Percentiles rank a stretch among this genome's conserved stretches.
Conservation (phyloP, 2,113 vertebrate species). For the Emydocephalus ijimae region DNA sequence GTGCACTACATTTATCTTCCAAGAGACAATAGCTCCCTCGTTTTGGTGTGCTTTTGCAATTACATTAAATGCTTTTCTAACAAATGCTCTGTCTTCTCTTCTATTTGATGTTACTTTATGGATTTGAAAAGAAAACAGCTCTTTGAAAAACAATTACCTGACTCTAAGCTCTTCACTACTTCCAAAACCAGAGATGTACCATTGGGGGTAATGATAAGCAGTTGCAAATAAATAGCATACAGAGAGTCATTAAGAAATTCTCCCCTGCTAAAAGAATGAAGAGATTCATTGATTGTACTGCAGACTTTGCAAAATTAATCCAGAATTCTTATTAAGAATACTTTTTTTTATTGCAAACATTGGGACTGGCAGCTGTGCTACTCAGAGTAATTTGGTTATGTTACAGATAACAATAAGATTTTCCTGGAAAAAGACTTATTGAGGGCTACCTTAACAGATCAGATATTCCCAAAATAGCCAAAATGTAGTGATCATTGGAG, state of each 20-base stretch:
- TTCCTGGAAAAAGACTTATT: background rate
- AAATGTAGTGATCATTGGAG: background rate
- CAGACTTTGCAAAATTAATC: background rate
- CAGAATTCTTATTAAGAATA: background rate
- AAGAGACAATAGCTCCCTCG: slow-evolving; percentile 6
- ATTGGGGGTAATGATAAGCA: slow-evolving; percentile 9
- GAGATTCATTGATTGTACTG: background rate
- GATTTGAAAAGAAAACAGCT: slow-evolving; percentile 32
- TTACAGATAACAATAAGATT: background rate
- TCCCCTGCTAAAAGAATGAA: background rate
- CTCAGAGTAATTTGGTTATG: background rate
- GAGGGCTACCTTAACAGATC: background rate
- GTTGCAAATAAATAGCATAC: background rate
- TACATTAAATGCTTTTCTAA: slow-evolving; percentile 24
- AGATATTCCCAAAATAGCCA: background rate
- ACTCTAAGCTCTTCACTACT: slow-evolving; percentile 9
- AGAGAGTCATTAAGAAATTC: background rate
- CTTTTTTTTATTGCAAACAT: background rate
- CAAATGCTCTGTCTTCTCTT: slow-evolving; percentile 26
- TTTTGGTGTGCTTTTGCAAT: slow-evolving; percentile 24
- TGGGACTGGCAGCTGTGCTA: background rate
- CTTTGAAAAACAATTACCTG: slow-evolving; percentile 38
- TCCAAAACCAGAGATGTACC: slow-evolving; percentile 11
- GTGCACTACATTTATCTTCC: slow-evolving; percentile 19
- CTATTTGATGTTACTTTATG: slow-evolving; percentile 32